These are phyloP conservation scores for Calidris pugnax DNA, from an alignment of 2,113 vertebrate genomes.

Conservation along the genomic window DNA sequence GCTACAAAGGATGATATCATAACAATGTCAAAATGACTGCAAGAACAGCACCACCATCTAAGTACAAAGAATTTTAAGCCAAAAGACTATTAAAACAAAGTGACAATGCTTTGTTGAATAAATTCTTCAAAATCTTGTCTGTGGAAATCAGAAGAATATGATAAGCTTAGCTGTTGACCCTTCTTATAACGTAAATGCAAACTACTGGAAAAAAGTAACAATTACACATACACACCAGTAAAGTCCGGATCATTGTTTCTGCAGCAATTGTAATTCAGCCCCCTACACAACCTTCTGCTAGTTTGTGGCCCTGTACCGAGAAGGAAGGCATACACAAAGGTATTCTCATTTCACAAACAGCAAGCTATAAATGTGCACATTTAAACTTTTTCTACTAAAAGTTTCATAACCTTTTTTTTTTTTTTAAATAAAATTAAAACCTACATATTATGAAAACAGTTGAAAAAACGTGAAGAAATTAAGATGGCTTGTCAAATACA, in stretches of 20 bases:
- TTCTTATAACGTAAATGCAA: neutral
- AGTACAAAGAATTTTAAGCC: neutral
- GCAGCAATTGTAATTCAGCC: neutral
- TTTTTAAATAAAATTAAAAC: neutral
- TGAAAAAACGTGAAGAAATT: neutral
- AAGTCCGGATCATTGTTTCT: neutral
- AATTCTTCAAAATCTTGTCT: neutral
- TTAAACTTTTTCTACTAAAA: neutral
- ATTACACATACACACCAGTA: neutral
- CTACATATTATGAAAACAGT: neutral
- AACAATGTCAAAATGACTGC: slow-evolving; percentile 23
- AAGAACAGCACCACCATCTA: slow-evolving; percentile 13
- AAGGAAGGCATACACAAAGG: neutral
- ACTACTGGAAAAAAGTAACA: neutral
- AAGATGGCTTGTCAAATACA: neutral
- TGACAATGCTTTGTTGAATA: neutral
- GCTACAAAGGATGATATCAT: slow-evolving; percentile 24
- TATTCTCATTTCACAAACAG: neutral
- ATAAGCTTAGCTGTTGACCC: neutral
- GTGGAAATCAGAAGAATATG: neutral
- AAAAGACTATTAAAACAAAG: neutral
- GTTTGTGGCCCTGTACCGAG: neutral
- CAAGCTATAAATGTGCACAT: neutral
- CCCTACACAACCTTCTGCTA: neutral
- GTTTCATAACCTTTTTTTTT: neutral